Base-by-base conservation (phyloP, 35 echinoderm and acorn worm species). In the Chiridota heheva region DNA sequence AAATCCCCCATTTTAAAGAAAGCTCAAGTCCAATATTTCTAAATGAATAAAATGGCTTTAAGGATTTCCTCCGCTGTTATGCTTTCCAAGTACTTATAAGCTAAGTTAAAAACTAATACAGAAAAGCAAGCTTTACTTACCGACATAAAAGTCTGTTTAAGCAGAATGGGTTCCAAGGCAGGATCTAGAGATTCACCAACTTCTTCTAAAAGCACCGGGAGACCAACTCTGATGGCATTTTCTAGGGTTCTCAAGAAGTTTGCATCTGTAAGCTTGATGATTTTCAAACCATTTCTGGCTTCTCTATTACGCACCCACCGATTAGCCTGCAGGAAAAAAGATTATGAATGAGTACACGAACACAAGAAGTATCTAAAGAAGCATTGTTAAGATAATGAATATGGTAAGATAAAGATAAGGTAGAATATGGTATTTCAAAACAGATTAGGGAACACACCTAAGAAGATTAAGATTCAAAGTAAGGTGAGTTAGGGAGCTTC, bases 291-390 rank as follows among this genome's bases (percentile, higher is more conserved):
- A 53, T 97, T 97, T 51, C 79, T 90, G 64, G 88, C 82, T 57
- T 97, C 94, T 15, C 89, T 53, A 63, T 91, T 97, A 40, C 94
- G 84, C 44, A 97, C 86, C 94, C 94, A 97, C 22, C 94, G 89
- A 44, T 97, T 97, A 8, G 94, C 94, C 94, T 97, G 71, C 7
- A 82, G 36, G 30, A 68, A 55, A 13, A 47, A 51, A 36, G 45
- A 76, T 8, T 26, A 35, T 7, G 33, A 37, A 63, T 66, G 15
- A 26, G 13, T 13, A 31, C 5, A 16, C 18, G 6, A 43, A 5
- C 68, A 42, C 6, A 77, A 66, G 7, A 7, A 17, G 25, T 18
- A 62, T 18, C 33, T 27, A 36, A 15, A n/a, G n/a, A n/a, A n/a
- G 10, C n/a, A 53, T 53, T 53, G 48, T 13, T 53, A n/a, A 13